phyloP scores from a whole-genome alignment of 2,797 vertebrate species.

The Takifugu ocellatus region DNA sequence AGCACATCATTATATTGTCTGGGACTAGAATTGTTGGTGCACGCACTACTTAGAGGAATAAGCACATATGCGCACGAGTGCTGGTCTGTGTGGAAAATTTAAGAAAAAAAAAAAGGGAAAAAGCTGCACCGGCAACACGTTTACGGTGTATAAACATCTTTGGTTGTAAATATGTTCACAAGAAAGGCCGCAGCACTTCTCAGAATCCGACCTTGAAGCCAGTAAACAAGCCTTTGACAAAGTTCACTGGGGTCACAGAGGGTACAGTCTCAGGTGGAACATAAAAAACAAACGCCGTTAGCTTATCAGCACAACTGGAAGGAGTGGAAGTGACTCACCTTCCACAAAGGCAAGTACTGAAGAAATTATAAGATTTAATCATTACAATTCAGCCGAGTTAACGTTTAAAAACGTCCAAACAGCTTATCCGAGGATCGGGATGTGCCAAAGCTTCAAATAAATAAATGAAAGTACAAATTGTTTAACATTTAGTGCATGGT shows the following conservation, averaged over 20 bases:
- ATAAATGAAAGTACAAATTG: slow-evolving; percentile 5
- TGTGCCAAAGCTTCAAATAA: slow-evolving; percentile 2
- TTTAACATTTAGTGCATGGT: slow-evolving; percentile 28
- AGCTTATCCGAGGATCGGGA: neutral
- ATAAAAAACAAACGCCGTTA: slow-evolving; percentile 29
- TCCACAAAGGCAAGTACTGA: slow-evolving; percentile 13
- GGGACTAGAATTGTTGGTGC: slow-evolving; percentile 32
- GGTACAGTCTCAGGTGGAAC: slow-evolving; percentile 28
- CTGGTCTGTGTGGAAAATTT: slow-evolving; percentile 20
- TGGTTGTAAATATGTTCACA: slow-evolving; percentile 76
- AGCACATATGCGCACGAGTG: slow-evolving; percentile 37
- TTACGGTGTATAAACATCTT: slow-evolving; percentile 71
- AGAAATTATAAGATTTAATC: slow-evolving; percentile 2
- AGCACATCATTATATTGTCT: slow-evolving; percentile 52
- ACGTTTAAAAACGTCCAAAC: too few species aligned
- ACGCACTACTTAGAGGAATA: slow-evolving; percentile 34
- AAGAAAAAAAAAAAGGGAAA: slow-evolving; percentile 3
- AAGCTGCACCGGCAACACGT: slow-evolving; percentile 52
- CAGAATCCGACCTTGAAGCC: slow-evolving; percentile 74
- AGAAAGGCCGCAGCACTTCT: slow-evolving; percentile 64
- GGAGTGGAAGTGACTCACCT: slow-evolving; percentile 11
- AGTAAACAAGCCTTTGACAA: slow-evolving; percentile 68
- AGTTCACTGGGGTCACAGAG: slow-evolving; percentile 71
- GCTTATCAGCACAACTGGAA: slow-evolving; percentile 36
- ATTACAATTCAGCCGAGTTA: too few species aligned